These are phyloP conservation scores for Amblyraja radiata DNA, from an alignment of 2,797 vertebrate species.

Conservation along the genomic window DNA sequence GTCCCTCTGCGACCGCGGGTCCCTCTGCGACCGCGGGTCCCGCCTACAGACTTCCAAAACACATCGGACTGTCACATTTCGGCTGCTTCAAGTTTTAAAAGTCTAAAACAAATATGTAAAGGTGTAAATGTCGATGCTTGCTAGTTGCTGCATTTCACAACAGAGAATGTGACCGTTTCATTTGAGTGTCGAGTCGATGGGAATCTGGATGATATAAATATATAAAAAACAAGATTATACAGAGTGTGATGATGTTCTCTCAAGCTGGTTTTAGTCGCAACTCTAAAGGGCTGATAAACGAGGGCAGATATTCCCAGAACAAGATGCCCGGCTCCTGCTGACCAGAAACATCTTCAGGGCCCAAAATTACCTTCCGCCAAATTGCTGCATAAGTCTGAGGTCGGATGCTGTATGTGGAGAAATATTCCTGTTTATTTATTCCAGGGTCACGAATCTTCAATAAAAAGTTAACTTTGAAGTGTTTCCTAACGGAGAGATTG, in stretches of 20 bases:
- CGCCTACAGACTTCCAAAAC: neutral
- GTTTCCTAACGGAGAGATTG: neutral
- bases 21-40: too few relatives aligned
- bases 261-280: conserved; percentile 31
- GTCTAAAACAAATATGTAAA: conserved; percentile 11
- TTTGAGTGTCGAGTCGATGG: neutral
- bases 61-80: neutral
- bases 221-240: conserved; percentile 42
- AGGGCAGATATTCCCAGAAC: too few relatives aligned
- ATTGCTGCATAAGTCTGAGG: conserved; percentile 58
- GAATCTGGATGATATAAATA: conserved; percentile 38
- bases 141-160: conserved; percentile 12
- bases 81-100: neutral
- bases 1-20: too few relatives aligned
- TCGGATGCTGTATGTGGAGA: conserved; percentile 61
- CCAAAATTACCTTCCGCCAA: conserved; percentile 55
- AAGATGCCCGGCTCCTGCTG: too few relatives aligned
- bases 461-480: conserved; percentile 57
- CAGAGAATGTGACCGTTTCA: neutral
- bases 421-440: conserved; percentile 92
- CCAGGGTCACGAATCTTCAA: conserved; percentile 85
- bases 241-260: conserved; percentile 52
- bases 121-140: neutral
- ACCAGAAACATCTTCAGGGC: neutral
- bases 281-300: conserved; percentile 26